Evolutionary conservation across 2,797 vertebrate genomes (phyloP), one percentile per base, ranked within the genome.

Genomic region (Cetoscarus ocellatus): DNA sequence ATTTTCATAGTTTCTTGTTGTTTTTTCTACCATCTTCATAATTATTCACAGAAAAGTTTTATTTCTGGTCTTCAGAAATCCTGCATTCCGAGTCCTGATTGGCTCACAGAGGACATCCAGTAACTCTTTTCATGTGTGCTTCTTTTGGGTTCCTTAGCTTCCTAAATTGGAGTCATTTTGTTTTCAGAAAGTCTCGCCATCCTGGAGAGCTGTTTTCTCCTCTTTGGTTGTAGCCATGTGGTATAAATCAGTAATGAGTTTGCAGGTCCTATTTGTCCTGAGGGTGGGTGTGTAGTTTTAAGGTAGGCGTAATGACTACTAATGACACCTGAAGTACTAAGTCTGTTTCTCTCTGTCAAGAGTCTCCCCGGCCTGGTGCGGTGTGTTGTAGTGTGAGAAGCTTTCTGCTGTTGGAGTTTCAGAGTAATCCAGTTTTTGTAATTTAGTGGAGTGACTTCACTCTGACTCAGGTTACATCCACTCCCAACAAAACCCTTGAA

Each of bases 391-490:
- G 42, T 10, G 19, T 47, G 61, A n/a, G 10, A 56, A 35, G 8
- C n/a, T 10, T 34, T 67, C 19, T 61, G 8, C 44, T 27, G 53
- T 14, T 58, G 42, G 14, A 11, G 42, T 7, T 59, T 64, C 48
- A 38, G 50, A 27, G 42, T 10, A 15, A 34, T 48, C 7, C 45
- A n/a, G 10, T 68, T 67, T 45, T 38, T 77, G 59, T 70, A 79
- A 79, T 71, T 48, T 34, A 47, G 11, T 35, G 39, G 2, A 4
- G 67, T 74, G 51, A 59, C 34, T 74, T 70, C 53, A 54, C 60
- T 51, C n/a, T 60, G 45, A 63, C 68, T 88, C 70, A 67, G 5
- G 61, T 82, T 86, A 79, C 77, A 79, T 9, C 19, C 56, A 65
- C 67, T 69, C 17, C 57, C 35, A 50, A 48, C 45, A 55, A 19